These are phyloP conservation scores for Butastur rufipennis DNA, from an alignment of 2,113 vertebrate genomes.

Conservation along the genomic window DNA sequence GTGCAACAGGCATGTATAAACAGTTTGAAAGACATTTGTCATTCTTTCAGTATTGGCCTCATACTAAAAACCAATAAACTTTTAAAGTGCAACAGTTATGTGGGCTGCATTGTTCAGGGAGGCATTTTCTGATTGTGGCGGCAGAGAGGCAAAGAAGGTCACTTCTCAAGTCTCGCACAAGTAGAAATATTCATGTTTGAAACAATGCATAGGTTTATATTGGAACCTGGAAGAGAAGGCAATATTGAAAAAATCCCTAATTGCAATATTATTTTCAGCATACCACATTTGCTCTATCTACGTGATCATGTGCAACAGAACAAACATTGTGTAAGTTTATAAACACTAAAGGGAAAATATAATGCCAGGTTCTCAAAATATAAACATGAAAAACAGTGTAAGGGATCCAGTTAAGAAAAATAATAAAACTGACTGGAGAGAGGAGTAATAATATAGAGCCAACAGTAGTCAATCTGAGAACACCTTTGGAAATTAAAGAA, in stretches of 20 bases:
- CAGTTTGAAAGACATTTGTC: not conserved
- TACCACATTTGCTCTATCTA: not conserved
- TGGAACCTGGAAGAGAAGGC: not conserved
- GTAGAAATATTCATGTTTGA: not conserved
- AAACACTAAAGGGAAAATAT: not conserved
- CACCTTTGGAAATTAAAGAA: conserved; percentile 48
- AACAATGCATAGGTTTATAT: not conserved
- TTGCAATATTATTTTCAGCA: not conserved
- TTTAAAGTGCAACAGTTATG: not conserved
- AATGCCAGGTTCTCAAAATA: not conserved
- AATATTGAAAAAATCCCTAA: not conserved
- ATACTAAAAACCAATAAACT: not conserved
- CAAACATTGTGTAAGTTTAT: not conserved
- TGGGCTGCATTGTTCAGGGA: not conserved
- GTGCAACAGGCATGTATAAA: not conserved
- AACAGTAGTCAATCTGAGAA: conserved; percentile 33
- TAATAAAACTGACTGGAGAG: not conserved
- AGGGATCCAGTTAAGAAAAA: not conserved
- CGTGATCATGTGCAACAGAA: not conserved
- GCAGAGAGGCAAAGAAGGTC: not conserved
- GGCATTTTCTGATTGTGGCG: not conserved
- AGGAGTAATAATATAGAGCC: not conserved
- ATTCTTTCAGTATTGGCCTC: not conserved
- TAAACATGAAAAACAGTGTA: not conserved
- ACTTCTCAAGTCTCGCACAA: not conserved